Percentiles rank a stretch among this genome's conserved stretches.
These are phyloP conservation scores for Nothobranchius furzeri DNA, from an alignment of 2,113 vertebrate species.

Conservation along the genomic window DNA sequence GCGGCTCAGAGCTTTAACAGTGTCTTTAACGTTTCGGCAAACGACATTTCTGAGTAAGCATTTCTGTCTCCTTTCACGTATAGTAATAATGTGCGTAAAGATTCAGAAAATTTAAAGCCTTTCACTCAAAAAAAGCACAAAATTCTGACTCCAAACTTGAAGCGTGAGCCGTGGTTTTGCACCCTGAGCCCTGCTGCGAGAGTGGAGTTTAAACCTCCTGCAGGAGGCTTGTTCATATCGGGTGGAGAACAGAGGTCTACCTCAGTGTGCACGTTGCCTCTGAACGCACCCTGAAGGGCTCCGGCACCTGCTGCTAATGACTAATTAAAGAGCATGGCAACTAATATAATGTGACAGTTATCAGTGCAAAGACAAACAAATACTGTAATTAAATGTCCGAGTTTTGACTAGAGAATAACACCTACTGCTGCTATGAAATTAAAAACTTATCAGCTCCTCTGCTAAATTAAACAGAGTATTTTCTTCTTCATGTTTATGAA, in stretches of 20 bases:
- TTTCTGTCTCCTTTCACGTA: no score
- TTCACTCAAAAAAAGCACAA: no score
- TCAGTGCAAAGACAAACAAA: slow-evolving; percentile 74
- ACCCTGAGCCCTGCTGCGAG: slow-evolving; percentile 2
- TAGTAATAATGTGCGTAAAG: no score
- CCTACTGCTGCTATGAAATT: slow-evolving; percentile 66
- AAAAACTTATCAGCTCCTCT: slow-evolving; percentile 68
- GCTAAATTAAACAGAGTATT: slow-evolving; percentile 60
- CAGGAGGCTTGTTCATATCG: slow-evolving; percentile 65
- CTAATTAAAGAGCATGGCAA: slow-evolving; percentile 77
- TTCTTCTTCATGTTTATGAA: slow-evolving; percentile 55
- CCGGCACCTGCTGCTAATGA: slow-evolving; percentile 76
- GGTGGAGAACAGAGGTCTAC: slow-evolving; percentile 64
- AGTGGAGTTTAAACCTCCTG: slow-evolving; percentile 34
- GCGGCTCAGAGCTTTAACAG: no score
- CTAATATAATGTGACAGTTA: slow-evolving; percentile 79
- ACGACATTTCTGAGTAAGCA: no score
- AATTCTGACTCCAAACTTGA: no score
- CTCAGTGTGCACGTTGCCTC: slow-evolving; percentile 61
- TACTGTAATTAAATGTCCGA: slow-evolving; percentile 76
- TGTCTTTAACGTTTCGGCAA: no score
- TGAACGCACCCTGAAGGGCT: slow-evolving; percentile 62
- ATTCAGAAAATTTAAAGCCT: no score
- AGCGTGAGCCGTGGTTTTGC: no score
- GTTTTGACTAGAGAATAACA: slow-evolving; percentile 67